These are phyloP conservation scores for Colossoma macropomum DNA, from an alignment of 2,113 vertebrate species.

Conservation along the genomic window DNA sequence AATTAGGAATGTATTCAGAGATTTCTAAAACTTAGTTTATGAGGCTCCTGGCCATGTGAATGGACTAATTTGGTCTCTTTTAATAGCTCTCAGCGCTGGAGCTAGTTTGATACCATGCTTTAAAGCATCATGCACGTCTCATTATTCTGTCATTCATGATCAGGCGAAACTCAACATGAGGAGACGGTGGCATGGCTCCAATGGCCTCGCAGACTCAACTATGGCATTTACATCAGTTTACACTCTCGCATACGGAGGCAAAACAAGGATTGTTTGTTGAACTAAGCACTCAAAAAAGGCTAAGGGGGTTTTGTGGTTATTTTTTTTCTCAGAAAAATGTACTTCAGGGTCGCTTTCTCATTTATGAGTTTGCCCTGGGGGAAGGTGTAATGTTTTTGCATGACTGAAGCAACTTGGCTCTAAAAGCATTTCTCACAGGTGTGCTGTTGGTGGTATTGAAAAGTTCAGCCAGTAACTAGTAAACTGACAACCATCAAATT, in stretches of 20 bases:
- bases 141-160: background rate
- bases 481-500: no score
- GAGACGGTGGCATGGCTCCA: slow-evolving; percentile 20
- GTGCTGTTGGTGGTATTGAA: background rate
- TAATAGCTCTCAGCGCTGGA: slow-evolving; percentile 22
- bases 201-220: slow-evolving; percentile 2
- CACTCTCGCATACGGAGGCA: background rate
- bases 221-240: background rate
- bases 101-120: background rate
- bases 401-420: background rate
- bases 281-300: background rate
- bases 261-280: background rate
- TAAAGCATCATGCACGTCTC: background rate
- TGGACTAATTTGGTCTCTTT: background rate
- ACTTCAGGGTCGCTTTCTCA: background rate
- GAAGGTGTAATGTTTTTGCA: background rate
- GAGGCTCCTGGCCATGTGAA: no score
- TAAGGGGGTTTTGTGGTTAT: background rate
- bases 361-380: background rate
- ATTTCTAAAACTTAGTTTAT: slow-evolving; percentile 51
- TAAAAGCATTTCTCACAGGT: background rate
- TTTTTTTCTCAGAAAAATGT: slow-evolving; percentile 24
- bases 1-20: slow-evolving; percentile 41
- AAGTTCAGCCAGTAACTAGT: background rate
- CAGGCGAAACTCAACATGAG: slow-evolving; percentile 43